Base-by-base conservation (phyloP, 92 coral and sea anemone genomes). In the Chrysogorgia sp. region DNA sequence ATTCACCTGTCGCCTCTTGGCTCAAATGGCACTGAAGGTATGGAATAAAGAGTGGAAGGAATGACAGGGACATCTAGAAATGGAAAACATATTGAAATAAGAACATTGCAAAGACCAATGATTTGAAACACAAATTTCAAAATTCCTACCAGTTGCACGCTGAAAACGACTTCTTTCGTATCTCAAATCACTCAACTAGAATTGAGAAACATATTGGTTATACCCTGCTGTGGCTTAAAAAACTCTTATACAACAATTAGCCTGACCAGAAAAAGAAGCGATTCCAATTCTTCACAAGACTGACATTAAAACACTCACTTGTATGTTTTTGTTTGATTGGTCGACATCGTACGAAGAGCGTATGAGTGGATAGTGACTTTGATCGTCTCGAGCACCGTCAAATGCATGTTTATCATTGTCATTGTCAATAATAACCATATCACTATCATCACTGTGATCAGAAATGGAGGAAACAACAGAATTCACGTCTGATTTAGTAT, bases 1-100 rank as follows among this genome's bases (percentile, higher is more conserved):
- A 0, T 25, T 40, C 35, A 69, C 79, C 79, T 72, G 79, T 72
- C 79, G 5, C 79, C 79, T 34, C 34, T 53, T 55, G 79, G 79
- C 26, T 72, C 79, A 22, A 13, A 72, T 29, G 10, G 63, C n/a
- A 31, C 62, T 23, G 77, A 20, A 49, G 79, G 20, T 34, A 41
- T 21, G 0, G 65, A n/a, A 74, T 34, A 49, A 37, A 64, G 59
- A 49, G 31, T 5, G 21, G 13, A 25, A 26, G 56, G 40, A 25
- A 65, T 15, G 2, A 1, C 31, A 0, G 41, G 13, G 34, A 68
- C 71, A 29, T 47, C 58, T 47, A 13, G 17, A 53, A 28, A n/a
- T 9, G 41, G 19, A 15, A 6, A 47, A n/a, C 53, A 15, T 7
- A 47, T 2, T 47, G 2, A 15, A 47, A 47, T 47, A 7, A 47